Conservation (phyloP, 2,888 invertebrate genomes). For the Nyleta sp. region DNA sequence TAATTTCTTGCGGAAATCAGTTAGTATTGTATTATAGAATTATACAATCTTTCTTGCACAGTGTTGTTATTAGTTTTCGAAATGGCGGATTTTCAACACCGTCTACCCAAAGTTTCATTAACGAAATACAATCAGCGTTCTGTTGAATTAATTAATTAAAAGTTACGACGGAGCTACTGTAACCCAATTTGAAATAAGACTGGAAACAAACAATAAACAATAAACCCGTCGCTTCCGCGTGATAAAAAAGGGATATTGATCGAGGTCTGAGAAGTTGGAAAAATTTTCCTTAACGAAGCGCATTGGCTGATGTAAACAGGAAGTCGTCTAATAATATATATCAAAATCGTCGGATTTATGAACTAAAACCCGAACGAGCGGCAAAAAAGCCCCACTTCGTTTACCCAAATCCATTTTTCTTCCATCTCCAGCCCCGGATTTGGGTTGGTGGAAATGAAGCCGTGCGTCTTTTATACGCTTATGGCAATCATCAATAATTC, state of each 20-base stretch:
- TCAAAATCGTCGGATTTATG: not conserved
- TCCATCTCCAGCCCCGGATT: not conserved
- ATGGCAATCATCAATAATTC: conserved; percentile 38
- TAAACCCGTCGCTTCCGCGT: not conserved
- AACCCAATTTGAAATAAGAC: conserved; percentile 2
- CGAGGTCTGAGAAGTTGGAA: too few relatives aligned
- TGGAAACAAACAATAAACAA: not conserved
- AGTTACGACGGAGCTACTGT: not conserved
- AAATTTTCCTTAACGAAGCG: not conserved
- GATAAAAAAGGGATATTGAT: not conserved
- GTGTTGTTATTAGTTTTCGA: too few relatives aligned
- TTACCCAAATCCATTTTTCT: conserved; percentile 6
- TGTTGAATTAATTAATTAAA: not conserved
- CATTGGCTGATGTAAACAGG: not conserved
- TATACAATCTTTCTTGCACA: too few relatives aligned
- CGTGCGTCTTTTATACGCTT: conserved; percentile 25
- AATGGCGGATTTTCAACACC: too few relatives aligned
- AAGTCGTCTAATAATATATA: not conserved
- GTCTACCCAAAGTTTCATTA: not conserved
- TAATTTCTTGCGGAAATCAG: too few relatives aligned
- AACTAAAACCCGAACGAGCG: conserved; percentile 2
- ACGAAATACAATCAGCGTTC: not conserved
- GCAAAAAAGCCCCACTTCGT: not conserved
- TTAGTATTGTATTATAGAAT: too few relatives aligned
- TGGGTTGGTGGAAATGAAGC: conserved; percentile 4